Evolutionary conservation across 1,140 invertebrate species (phyloP).

Genomic region (Drosophila truncata): DNA sequence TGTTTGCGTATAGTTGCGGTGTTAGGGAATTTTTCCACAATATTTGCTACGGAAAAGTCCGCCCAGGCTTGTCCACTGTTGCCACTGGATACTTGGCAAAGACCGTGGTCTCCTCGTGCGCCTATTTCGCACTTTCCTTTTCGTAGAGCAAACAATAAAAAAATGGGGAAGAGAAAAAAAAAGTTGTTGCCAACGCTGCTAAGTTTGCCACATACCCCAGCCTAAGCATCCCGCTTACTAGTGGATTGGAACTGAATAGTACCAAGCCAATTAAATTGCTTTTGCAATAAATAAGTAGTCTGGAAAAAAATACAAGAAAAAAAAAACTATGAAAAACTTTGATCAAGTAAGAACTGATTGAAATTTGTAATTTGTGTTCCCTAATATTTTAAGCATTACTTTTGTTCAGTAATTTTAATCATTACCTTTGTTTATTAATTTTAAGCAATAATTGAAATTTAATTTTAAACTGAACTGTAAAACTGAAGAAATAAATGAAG

Average conservation of each 20-base stretch:
- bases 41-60: conserved; percentile 31
- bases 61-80: background rate
- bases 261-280: background rate
- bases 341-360: too few species aligned
- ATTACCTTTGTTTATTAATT: too few species aligned
- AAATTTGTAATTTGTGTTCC: too few species aligned
- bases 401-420: too few species aligned
- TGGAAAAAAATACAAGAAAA: background rate
- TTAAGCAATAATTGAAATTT: too few species aligned
- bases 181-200: background rate
- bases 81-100: background rate
- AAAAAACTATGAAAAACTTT: too few species aligned
- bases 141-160: conserved; percentile 9
- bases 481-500: too few species aligned
- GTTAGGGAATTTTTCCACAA: conserved; percentile 67
- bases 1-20: conserved; percentile 62
- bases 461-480: too few species aligned
- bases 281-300: background rate
- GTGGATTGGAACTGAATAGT: background rate
- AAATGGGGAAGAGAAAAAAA: background rate
- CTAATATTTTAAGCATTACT: too few species aligned
- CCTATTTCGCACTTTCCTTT: conserved; percentile 65
- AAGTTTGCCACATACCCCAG: background rate
- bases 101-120: conserved; percentile 23
- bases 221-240: background rate